Evolutionary conservation across 2,888 invertebrate species (phyloP).

Genomic region (Escarpia spicata): DNA sequence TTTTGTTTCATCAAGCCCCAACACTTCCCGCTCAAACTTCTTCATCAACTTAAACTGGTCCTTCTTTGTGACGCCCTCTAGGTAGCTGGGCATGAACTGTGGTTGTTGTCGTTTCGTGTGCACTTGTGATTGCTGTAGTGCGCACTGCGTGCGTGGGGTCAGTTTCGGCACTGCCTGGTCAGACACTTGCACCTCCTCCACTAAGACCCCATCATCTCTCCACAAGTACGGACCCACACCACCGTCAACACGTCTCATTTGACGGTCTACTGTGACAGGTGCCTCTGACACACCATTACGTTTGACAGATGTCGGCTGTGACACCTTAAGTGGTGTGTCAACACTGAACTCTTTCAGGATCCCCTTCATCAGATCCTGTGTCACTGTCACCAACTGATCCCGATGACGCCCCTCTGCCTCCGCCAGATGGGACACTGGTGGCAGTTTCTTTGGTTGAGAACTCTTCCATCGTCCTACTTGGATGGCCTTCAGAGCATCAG

Average conservation of each 20-base stretch:
- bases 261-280: neutral
- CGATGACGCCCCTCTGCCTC: neutral
- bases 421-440: slow-evolving; percentile 17
- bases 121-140: slow-evolving; percentile 17
- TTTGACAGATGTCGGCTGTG: slow-evolving; percentile 28
- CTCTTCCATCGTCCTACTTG: slow-evolving; percentile 50
- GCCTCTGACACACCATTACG: neutral
- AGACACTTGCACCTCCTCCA: slow-evolving; percentile 53
- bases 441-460: slow-evolving; percentile 29
- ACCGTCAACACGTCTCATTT: neutral
- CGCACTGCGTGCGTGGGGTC: slow-evolving; percentile 20
- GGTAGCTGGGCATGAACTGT: slow-evolving; percentile 50
- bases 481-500: slow-evolving; percentile 37
- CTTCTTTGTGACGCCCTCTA: slow-evolving; percentile 55
- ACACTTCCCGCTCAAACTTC: slow-evolving; percentile 53
- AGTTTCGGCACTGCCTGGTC: slow-evolving; percentile 35
- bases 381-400: neutral
- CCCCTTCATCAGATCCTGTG: slow-evolving; percentile 48
- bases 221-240: slow-evolving; percentile 31
- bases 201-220: slow-evolving; percentile 53
- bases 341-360: slow-evolving; percentile 56
- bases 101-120: slow-evolving; percentile 41
- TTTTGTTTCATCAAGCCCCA: slow-evolving; percentile 53
- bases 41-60: slow-evolving; percentile 57
- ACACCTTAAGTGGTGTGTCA: slow-evolving; percentile 55